phyloP scores from a whole-genome alignment of 2,797 vertebrate species.

The Malurus leucopterus region DNA sequence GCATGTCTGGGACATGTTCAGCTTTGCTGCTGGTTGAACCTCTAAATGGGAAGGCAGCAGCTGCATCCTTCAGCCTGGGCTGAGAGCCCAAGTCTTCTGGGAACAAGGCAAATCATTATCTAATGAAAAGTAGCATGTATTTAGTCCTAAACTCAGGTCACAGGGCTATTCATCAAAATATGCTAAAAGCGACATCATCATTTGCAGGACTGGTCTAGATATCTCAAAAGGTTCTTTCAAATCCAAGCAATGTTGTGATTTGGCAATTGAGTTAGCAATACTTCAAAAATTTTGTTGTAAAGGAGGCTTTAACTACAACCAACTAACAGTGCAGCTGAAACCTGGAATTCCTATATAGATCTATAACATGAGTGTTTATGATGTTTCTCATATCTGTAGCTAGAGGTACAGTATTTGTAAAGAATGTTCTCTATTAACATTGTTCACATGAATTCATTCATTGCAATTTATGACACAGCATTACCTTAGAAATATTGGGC shows the following conservation, averaged over 20 bases:
- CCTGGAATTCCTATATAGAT: background rate
- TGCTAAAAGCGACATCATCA: background rate
- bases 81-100: accelerated
- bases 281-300: background rate
- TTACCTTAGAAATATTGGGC: background rate
- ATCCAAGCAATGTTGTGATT: background rate
- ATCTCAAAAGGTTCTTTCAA: background rate
- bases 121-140: background rate
- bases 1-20: background rate
- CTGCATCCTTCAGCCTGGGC: background rate
- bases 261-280: background rate
- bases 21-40: background rate
- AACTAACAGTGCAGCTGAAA: background rate
- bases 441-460: background rate
- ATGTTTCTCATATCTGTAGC: background rate
- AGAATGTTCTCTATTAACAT: background rate
- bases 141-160: background rate
- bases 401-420: background rate
- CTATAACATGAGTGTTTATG: background rate
- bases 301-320: background rate
- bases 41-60: background rate
- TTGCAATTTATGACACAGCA: background rate
- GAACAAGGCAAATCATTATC: background rate
- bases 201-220: background rate
- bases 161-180: background rate